Evolutionary conservation across 2,888 invertebrate genomes (phyloP).

Genomic region (Drosophila anceps): DNA sequence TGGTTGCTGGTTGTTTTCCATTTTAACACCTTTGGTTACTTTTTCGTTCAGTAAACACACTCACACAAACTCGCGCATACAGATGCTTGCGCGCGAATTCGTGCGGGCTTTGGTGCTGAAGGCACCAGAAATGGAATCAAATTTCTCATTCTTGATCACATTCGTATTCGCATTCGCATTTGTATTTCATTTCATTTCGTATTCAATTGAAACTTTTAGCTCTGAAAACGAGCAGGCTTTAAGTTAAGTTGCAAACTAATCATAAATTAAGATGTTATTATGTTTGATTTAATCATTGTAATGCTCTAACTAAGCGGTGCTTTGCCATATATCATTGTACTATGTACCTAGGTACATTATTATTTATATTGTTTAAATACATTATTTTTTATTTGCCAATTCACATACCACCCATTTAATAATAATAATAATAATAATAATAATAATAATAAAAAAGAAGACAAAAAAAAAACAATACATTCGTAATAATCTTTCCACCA

Average conservation of each 20-base stretch:
- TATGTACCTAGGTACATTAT: conserved; percentile 8
- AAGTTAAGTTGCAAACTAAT: conserved; percentile 9
- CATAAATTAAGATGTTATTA: conserved; percentile 6
- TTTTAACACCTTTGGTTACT: conserved; percentile 53
- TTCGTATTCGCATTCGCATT: conserved; percentile 20
- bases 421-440: too few species aligned
- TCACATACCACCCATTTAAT: conserved; percentile 43
- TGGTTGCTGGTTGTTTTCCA: conserved; percentile 38
- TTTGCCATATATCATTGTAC: conserved; percentile 18
- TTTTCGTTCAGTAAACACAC: conserved; percentile 17
- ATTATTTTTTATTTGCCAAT: conserved; percentile 43
- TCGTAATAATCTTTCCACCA: conserved; percentile 69
- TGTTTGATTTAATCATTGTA: conserved; percentile 11
- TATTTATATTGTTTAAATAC: conserved; percentile 27
- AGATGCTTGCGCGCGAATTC: neutral
- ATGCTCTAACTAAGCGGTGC: conserved; percentile 22
- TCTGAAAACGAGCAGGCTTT: neutral
- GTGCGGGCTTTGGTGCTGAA: neutral
- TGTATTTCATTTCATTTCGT: neutral
- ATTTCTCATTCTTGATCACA: conserved; percentile 47
- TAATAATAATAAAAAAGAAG: conserved; percentile 44
- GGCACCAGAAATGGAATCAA: conserved; percentile 49
- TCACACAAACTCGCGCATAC: neutral
- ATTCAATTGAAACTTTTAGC: neutral
- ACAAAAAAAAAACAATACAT: conserved; percentile 34